Conservation (phyloP, 2,113 vertebrate genomes). For the sheep (Ovis aries) region ARS-UI_Ramb_v3.0 NC_056056.1:35894001-35894500, state of each 20-base stretch:
- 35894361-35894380: neutral
- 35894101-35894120: neutral
- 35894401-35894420: neutral
- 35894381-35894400: neutral
- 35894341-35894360: neutral
- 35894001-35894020: rapidly evolving
- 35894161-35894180: neutral
- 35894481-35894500: neutral
- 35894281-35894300: neutral
- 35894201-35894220: neutral
- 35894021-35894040: neutral
- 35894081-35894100: neutral
- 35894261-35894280: neutral
- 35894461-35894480: neutral
- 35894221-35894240: neutral
- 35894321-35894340: neutral
- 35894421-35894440: rapidly evolving
- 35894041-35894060: neutral
- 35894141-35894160: neutral
- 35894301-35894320: neutral
- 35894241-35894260: neutral
- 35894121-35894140: neutral
- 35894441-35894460: neutral
- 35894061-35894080: neutral
- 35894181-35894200: neutral